phyloP scores from a whole-genome alignment of 1,140 invertebrate genomes.

The Caenorhabditis brenneri region DNA sequence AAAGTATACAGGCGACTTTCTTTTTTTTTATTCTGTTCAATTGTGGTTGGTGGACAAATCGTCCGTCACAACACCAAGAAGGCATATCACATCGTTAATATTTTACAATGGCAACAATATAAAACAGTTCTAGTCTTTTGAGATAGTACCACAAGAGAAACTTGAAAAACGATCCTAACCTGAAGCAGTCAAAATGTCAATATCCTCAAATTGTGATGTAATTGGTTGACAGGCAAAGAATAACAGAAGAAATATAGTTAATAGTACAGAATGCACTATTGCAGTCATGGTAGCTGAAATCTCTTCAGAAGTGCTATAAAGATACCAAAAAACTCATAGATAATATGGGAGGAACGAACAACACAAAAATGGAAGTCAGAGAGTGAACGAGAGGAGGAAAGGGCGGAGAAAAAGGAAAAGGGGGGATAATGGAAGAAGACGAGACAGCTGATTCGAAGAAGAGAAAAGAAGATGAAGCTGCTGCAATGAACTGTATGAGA shows the following conservation, averaged over 20 bases:
- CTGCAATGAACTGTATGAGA: constrained; percentile 32
- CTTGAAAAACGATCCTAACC: background rate
- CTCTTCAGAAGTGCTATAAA: background rate
- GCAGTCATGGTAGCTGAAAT: constrained; percentile 3
- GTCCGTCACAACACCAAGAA: background rate
- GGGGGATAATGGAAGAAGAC: background rate
- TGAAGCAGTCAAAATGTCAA: constrained; percentile 2
- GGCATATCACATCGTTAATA: background rate
- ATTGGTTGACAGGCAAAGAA: constrained; percentile 16
- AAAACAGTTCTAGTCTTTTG: background rate
- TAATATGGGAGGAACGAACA: background rate
- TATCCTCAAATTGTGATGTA: constrained; percentile 18
- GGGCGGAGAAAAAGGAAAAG: background rate
- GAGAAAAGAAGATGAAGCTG: constrained; percentile 9
- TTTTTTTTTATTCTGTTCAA: constrained; percentile 8
- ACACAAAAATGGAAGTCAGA: background rate
- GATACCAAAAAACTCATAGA: background rate
- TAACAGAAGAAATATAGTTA: constrained; percentile 17
- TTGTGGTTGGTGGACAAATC: background rate
- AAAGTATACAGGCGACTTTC: constrained; percentile 41
- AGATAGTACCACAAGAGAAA: background rate
- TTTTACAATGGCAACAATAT: background rate
- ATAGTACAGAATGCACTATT: constrained; percentile 2
- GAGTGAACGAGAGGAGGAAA: constrained; percentile 1
- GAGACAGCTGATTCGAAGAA: constrained; percentile 39